These are phyloP conservation scores for Larimichthys polyactis DNA, from an alignment of 2,113 vertebrate genomes.

Conservation along the genomic window DNA sequence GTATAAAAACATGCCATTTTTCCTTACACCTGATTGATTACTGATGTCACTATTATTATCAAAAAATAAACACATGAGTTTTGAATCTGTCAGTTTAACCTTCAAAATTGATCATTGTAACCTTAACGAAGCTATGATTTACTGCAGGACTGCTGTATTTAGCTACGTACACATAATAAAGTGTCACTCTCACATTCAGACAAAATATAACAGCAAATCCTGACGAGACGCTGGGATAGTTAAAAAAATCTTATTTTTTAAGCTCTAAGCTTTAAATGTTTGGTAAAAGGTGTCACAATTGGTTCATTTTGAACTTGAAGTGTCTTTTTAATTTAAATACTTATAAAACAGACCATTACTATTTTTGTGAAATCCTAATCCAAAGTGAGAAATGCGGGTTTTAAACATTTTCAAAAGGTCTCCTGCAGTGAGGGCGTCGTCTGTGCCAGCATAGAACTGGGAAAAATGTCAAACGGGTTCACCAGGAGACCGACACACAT, in stretches of 20 bases:
- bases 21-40: no score
- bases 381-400: not conserved
- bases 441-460: slow-evolving; percentile 12
- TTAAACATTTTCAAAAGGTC: not conserved
- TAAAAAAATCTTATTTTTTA: not conserved
- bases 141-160: not conserved
- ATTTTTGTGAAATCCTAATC: not conserved
- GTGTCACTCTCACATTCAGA: not conserved
- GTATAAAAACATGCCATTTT: no score
- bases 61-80: no score
- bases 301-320: not conserved
- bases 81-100: not conserved
- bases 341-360: not conserved
- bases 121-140: not conserved
- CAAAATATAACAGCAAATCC: no score
- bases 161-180: not conserved
- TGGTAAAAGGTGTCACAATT: not conserved
- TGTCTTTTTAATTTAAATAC: not conserved
- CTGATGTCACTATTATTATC: no score
- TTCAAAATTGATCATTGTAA: not conserved
- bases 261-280: not conserved
- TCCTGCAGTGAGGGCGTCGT: not conserved
- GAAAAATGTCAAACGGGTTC: slow-evolving; percentile 33
- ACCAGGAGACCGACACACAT: slow-evolving; percentile 17
- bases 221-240: no score